A percentile compares a stretch with the other conserved stretches of the same genome.
Conservation (phyloP, 2,797 vertebrate genomes). For the Sebastes baramenuke region DNA sequence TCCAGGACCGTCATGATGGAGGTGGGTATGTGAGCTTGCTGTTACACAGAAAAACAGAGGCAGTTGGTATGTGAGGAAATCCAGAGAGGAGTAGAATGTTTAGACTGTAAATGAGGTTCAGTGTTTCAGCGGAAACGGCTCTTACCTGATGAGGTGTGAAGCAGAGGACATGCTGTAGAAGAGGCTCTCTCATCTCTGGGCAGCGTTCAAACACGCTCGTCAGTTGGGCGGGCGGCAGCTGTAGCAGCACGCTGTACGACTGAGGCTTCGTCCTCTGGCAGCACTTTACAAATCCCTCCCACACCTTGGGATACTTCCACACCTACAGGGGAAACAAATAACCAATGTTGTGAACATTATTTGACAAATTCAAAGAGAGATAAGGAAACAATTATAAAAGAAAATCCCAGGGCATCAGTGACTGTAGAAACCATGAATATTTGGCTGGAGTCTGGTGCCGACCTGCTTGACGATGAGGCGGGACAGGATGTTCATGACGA, state of each 20-base stretch:
- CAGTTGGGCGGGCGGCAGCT: slow-evolving; percentile 89
- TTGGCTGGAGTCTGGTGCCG: background rate
- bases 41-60: slow-evolving; percentile 13
- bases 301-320: slow-evolving; percentile 97
- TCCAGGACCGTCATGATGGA: slow-evolving; percentile 92
- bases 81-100: background rate
- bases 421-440: background rate
- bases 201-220: slow-evolving; percentile 91
- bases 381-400: background rate
- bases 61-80: background rate
- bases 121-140: background rate
- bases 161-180: slow-evolving; percentile 89
- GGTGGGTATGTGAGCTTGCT: slow-evolving; percentile 93
- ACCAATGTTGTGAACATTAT: background rate
- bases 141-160: slow-evolving; percentile 92
- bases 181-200: slow-evolving; percentile 91
- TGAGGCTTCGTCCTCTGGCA: slow-evolving; percentile 96
- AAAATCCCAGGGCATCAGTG: background rate
- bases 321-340: slow-evolving; percentile 77
- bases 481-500: slow-evolving; percentile 96
- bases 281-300: slow-evolving; percentile 97
- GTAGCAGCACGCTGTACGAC: slow-evolving; percentile 92
- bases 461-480: slow-evolving; percentile 97
- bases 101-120: background rate
- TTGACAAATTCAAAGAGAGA: background rate